Percentiles rank a stretch among this genome's conserved stretches.
These are phyloP conservation scores for Rugalucina vietnamica DNA, from an alignment of 2,888 invertebrate species.

Conservation along the genomic window DNA sequence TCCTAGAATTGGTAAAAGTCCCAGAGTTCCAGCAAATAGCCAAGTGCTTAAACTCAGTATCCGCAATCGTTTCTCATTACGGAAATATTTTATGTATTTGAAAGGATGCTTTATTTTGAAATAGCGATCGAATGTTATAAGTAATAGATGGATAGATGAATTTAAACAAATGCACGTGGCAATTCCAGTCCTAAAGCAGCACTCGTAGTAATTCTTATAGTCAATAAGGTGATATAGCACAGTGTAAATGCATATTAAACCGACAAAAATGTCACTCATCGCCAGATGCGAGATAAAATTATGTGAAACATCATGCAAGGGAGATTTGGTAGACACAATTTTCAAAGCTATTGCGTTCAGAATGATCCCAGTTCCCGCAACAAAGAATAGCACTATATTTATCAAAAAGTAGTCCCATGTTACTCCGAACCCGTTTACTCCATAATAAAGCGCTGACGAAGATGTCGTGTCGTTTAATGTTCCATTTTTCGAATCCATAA, in stretches of 20 bases:
- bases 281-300: slow-evolving; percentile 40
- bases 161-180: slow-evolving; percentile 23
- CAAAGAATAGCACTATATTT: slow-evolving; percentile 2
- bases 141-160: slow-evolving; percentile 26
- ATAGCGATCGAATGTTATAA: slow-evolving; percentile 42
- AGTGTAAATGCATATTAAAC: slow-evolving; percentile 25
- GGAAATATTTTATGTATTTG: slow-evolving; percentile 17
- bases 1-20: slow-evolving; percentile 21
- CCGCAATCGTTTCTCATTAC: background rate
- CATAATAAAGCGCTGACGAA: slow-evolving; percentile 26
- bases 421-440: slow-evolving; percentile 41
- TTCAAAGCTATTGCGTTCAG: slow-evolving; percentile 22
- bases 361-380: slow-evolving; percentile 6
- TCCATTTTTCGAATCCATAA: no score
- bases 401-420: slow-evolving; percentile 33
- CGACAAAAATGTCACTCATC: slow-evolving; percentile 25
- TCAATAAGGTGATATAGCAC: slow-evolving; percentile 40
- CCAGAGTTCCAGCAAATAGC: slow-evolving; percentile 2
- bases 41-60: slow-evolving; percentile 8
- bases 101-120: slow-evolving; percentile 34
- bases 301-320: slow-evolving; percentile 23
- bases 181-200: slow-evolving; percentile 29
- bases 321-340: background rate
- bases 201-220: slow-evolving; percentile 51
- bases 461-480: no score